Evolutionary conservation across 2,888 invertebrate genomes (phyloP).

Genomic region (Tachina grossa): DNA sequence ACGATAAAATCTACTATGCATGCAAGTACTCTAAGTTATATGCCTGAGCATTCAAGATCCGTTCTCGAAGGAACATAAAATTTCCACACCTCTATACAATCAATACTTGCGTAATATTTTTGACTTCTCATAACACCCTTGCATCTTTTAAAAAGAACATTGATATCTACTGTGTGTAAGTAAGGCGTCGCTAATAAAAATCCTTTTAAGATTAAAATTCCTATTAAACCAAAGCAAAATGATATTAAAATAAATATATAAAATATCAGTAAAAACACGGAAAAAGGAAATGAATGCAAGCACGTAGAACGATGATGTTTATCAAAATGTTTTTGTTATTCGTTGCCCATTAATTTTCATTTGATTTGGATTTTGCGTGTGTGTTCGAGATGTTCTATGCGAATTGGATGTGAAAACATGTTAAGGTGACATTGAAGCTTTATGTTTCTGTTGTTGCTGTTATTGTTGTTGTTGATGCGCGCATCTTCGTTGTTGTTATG

Average conservation of each 20-base stretch:
- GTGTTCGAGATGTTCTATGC: conserved; percentile 23
- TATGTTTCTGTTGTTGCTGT: conserved; percentile 2
- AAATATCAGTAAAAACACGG: conserved; percentile 48
- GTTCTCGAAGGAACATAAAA: no score
- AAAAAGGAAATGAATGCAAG: conserved; percentile 68
- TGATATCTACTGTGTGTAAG: conserved; percentile 16
- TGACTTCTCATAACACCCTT: conserved; percentile 9
- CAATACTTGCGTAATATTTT: neutral
- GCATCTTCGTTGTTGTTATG: neutral
- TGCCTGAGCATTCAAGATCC: no score
- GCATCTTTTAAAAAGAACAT: conserved; percentile 38
- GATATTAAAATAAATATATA: conserved; percentile 50
- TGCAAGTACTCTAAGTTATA: no score
- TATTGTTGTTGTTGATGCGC: neutral
- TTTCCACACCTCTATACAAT: neutral
- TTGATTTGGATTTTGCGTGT: conserved; percentile 59
- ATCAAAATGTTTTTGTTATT: conserved; percentile 63
- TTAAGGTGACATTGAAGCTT: conserved; percentile 65
- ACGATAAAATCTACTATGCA: no score
- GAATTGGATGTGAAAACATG: conserved; percentile 43
- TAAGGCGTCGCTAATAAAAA: conserved; percentile 76
- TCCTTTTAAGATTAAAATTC: conserved; percentile 76
- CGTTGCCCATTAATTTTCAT: conserved; percentile 55
- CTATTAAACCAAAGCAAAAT: conserved; percentile 70
- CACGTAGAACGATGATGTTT: conserved; percentile 67